Conservation (phyloP, 1,140 invertebrate species). For the Drosophila parvula region DNA sequence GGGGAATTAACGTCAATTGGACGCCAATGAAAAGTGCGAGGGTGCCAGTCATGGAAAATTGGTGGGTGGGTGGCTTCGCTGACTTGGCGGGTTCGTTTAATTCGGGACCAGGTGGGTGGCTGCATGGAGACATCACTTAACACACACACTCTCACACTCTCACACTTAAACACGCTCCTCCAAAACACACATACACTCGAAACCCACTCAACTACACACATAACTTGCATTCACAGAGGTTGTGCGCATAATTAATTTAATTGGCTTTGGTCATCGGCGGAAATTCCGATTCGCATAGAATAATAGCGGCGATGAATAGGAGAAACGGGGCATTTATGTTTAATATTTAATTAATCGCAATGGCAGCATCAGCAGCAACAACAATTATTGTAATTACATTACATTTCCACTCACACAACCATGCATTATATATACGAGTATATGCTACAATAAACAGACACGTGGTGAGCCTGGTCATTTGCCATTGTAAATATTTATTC, state of each 20-base stretch:
- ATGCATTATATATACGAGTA: conserved; percentile 28
- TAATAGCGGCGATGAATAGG: conserved; percentile 38
- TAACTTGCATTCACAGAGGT: conserved; percentile 32
- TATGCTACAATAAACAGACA: conserved; percentile 18
- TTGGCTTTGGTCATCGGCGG: conserved; percentile 67
- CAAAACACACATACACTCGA: conserved; percentile 13
- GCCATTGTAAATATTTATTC: conserved; percentile 66
- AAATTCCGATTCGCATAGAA: conserved; percentile 35
- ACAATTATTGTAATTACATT: conserved; percentile 47
- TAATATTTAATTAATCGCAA: conserved; percentile 76
- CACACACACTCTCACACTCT: conserved; percentile 38
- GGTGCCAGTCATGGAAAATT: conserved; percentile 19
- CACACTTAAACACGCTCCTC: conserved; percentile 23
- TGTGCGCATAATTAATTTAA: conserved; percentile 71
- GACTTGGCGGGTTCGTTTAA: conserved; percentile 21
- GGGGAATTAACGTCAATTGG: conserved; percentile 58
- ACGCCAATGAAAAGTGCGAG: conserved; percentile 10
- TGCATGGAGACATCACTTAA: conserved; percentile 51
- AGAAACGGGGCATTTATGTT: conserved; percentile 43
- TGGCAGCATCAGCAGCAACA: conserved; percentile 18
- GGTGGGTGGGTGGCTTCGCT: conserved; percentile 33
- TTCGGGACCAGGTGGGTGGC: conserved; percentile 22
- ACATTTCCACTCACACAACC: conserved; percentile 25
- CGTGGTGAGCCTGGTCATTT: conserved; percentile 56
- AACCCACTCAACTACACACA: conserved; percentile 19